phyloP scores from a whole-genome alignment of 2,113 vertebrate genomes.

The Nannobrachium achirus region DNA sequence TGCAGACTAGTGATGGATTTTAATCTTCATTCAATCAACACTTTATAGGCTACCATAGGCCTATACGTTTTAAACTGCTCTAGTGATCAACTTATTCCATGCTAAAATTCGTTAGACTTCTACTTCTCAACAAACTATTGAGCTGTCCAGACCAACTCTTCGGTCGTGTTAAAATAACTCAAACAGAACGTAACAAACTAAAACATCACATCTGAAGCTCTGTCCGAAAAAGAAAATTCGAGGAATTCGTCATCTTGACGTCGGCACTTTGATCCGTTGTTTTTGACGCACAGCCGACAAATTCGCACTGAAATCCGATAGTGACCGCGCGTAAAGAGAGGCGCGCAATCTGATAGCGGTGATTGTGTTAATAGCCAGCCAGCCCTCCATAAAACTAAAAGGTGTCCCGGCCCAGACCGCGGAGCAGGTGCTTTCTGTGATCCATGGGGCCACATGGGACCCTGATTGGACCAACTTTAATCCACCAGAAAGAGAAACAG shows the following conservation, averaged over 20 bases:
- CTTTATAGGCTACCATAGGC: too few relatives aligned
- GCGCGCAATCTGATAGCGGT: constrained; percentile 72
- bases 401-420: constrained; percentile 67
- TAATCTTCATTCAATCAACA: too few relatives aligned
- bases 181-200: constrained; percentile 20
- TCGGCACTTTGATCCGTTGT: constrained; percentile 69
- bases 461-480: constrained; percentile 39
- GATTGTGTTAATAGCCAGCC: constrained; percentile 74
- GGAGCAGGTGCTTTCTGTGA: constrained; percentile 77
- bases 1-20: too few relatives aligned
- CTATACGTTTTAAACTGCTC: too few relatives aligned
- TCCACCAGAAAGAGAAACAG: constrained; percentile 48
- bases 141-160: too few relatives aligned
- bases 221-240: constrained; percentile 43
- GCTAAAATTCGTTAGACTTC: too few relatives aligned
- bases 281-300: constrained; percentile 45
- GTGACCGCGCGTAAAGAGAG: constrained; percentile 59
- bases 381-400: constrained; percentile 68
- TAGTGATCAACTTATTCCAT: too few relatives aligned
- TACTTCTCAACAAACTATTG: too few relatives aligned
- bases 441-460: constrained; percentile 43
- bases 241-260: constrained; percentile 67
- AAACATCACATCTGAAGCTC: constrained; percentile 26
- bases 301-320: constrained; percentile 59
- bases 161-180: constrained; percentile 17